These are phyloP conservation scores for Eriosoma lanigerum DNA, from an alignment of 1,140 invertebrate genomes.

Conservation along the genomic window DNA sequence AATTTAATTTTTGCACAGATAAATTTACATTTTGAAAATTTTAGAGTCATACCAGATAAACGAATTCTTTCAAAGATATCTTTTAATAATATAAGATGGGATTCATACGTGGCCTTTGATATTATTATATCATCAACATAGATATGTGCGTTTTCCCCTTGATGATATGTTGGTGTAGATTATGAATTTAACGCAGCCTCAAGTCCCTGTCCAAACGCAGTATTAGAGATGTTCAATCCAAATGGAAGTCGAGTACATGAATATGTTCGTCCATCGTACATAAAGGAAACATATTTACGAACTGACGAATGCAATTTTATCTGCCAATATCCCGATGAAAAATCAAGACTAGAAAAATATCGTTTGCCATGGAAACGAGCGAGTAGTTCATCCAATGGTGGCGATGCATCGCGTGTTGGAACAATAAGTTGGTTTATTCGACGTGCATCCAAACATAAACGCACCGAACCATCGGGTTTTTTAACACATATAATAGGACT, in stretches of 20 bases:
- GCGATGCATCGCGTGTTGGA: neutral
- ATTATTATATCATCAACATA: neutral
- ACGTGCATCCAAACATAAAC: slow-evolving; percentile 10
- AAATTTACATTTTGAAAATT: neutral
- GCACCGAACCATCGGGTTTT: neutral
- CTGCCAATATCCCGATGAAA: neutral
- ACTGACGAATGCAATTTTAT: neutral
- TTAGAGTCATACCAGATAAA: neutral
- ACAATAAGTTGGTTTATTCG: neutral
- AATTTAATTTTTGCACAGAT: neutral
- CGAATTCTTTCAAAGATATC: neutral
- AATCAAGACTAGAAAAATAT: neutral
- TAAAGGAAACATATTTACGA: neutral
- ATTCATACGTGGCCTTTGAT: neutral
- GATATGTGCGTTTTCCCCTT: too few relatives aligned
- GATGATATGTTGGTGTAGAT: too few relatives aligned
- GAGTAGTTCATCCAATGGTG: neutral
- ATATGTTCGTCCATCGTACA: neutral
- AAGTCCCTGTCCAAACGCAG: neutral
- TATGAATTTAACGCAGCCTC: neutral
- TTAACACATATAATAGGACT: slow-evolving; percentile 7
- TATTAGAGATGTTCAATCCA: slow-evolving; percentile 3
- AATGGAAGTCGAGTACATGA: neutral
- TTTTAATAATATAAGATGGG: neutral
- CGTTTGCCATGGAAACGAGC: neutral